Base-by-base conservation (phyloP, 1,140 invertebrate genomes). In the Telenomus remus region DNA sequence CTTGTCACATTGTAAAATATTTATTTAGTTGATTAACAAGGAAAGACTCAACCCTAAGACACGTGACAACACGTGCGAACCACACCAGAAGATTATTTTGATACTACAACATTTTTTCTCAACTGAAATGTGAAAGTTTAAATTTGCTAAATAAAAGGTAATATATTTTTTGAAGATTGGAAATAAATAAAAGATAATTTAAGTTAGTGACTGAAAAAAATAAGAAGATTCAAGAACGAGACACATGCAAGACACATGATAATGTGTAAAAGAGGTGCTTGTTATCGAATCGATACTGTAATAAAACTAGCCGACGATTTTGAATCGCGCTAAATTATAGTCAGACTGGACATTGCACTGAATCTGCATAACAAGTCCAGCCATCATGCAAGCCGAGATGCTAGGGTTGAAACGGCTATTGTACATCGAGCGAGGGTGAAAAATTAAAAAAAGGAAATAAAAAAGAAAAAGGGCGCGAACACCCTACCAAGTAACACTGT, bases 371-470 rank as follows among this genome's bases (percentile, higher is more conserved):
- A 59, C 33, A 27, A 53, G 34, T 53, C 2, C 19, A 42, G 14
- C 11, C 51, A 14, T 65, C 42, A 27, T 19, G 43, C 27, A 11
- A 49, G 35, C 1, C 15, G 0, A 65, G 13, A 10, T 9, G 4
- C 27, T 49, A 14, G 68, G 68, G 68, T 71, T 56, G 50, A 44
- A n/a, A 8, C 44, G 37, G 35, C 59, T 57, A 57, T 71, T 57
- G 44, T 56, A 71, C 3, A n/a, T n/a, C 64, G 39, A 11, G 11
- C 39, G 47, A 71, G 68, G 68, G 68, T 71, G 68, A 71, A 63
- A 56, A 27, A 27, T 42, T 60, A 12, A 51, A 50, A 56, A 42
- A 44, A 56, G 27, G 46, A 0, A 14, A 13, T 9, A 51, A 50
- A 56, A 42, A 44, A 56, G 27, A 51, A 0, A 14, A 13, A 60